These are phyloP conservation scores for Drosophila paracracens DNA, from an alignment of 2,888 invertebrate species.

Conservation along the genomic window DNA sequence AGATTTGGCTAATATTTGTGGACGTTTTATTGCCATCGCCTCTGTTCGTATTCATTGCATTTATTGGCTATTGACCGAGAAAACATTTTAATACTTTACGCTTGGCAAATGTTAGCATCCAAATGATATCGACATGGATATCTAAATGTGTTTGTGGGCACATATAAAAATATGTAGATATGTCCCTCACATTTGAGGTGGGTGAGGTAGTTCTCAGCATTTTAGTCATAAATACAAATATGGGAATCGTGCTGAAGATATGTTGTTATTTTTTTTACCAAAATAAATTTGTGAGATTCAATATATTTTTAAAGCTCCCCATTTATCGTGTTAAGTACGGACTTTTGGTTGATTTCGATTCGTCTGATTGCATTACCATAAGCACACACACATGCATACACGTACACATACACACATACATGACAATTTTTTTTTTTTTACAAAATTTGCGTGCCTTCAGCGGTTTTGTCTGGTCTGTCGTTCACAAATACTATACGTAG, in stretches of 20 bases:
- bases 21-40: slow-evolving; percentile 10
- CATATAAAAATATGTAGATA: slow-evolving; percentile 10
- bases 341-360: slow-evolving; percentile 4
- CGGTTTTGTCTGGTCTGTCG: slow-evolving; percentile 73
- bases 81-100: slow-evolving; percentile 76
- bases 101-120: slow-evolving; percentile 73
- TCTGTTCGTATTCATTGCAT: slow-evolving; percentile 62
- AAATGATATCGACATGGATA: slow-evolving; percentile 47
- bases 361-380: not conserved
- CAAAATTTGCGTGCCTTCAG: slow-evolving; percentile 75
- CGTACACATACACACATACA: not conserved
- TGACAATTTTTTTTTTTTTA: slow-evolving; percentile 5
- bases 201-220: not conserved
- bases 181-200: not conserved
- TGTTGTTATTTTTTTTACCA: not conserved
- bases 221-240: not conserved
- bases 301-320: not conserved
- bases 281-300: not conserved
- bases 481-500: slow-evolving; percentile 51
- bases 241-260: not conserved
- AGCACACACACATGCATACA: slow-evolving; percentile 15
- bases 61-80: slow-evolving; percentile 60
- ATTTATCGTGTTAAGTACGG: not conserved
- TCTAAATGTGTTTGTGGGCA: slow-evolving; percentile 5
- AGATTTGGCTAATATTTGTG: slow-evolving; percentile 1